Evolutionary conservation across 1,140 invertebrate genomes (phyloP), one percentile per base, ranked within the genome.

Genomic region (Sipha flava): DNA sequence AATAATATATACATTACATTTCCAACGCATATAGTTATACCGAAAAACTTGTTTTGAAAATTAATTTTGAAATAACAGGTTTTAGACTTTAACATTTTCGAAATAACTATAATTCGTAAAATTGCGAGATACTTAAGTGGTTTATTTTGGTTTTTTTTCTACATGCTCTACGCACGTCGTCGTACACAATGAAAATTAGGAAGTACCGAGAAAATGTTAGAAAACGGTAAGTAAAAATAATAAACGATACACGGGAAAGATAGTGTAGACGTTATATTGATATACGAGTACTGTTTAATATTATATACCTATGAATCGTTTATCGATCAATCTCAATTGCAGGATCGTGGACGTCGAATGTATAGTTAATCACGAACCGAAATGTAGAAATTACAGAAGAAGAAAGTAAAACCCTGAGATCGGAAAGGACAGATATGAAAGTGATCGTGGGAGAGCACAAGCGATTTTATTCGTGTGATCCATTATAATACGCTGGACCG

Each of bases 381-480:
- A 34, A 34, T 29, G 21, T 21, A 54, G 21, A 29, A 37, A 34
- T 75, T 34, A 52, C 49, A 75, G 72, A 75, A 75, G 72, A 75
- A 75, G 72, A 75, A 75, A 75, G 72, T 75, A 75, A 75, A 75
- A 75, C 5, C 49, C 72, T 34, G 72, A 75, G 72, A 75, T 75
- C 72, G 72, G 49, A 75, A 75, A 75, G 12, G 72, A 75, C 49
- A 52, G 72, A 75, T 75, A 75, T 75, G 72, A 75, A 75, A 75
- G 72, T 75, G 49, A 75, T 75, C 47, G 72, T 75, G 72, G 45
- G 72, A 75, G 72, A 75, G 29, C 31, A 75, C 26, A 37, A 62
- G 64, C 34, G 21, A n/a, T 66, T 66, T 66, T 66, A 75, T 75
- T 40, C 49, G 31, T 54, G 72, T 54, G 47, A 34, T 75, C 72